Conservation (phyloP, 2,888 invertebrate genomes). For the Toxonevra muliebris region DNA sequence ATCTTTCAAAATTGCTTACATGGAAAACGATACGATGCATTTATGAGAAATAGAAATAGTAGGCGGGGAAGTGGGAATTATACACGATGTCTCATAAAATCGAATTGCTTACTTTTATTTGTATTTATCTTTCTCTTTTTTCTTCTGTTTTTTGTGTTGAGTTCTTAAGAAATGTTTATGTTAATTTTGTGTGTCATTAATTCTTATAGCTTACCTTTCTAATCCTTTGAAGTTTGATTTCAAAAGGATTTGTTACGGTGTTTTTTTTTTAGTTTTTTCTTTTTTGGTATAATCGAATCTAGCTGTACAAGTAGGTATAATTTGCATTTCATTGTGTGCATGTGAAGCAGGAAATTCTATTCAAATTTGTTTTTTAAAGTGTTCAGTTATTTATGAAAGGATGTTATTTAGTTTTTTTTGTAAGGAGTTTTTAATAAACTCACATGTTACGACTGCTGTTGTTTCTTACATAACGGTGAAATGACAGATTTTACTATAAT, state of each 20-base stretch:
- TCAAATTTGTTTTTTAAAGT: conserved; percentile 30
- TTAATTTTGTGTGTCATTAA: not conserved
- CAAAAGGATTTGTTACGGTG: conserved; percentile 8
- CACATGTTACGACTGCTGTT: not conserved
- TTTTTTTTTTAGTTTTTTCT: conserved; percentile 1
- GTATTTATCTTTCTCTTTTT: too few species aligned
- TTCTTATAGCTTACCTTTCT: not conserved
- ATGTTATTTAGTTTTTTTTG: conserved; percentile 7
- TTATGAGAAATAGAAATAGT: conserved; percentile 12
- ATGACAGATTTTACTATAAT: conserved; percentile 7
- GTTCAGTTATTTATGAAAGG: conserved; percentile 32
- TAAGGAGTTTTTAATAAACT: too few species aligned
- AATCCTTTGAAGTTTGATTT: conserved; percentile 10
- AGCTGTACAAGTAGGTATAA: too few species aligned
- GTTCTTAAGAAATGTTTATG: not conserved
- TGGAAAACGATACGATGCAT: conserved; percentile 21
- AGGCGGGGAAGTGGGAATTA: not conserved
- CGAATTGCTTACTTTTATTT: not conserved
- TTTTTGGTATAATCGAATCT: not conserved
- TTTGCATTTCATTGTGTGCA: conserved; percentile 4
- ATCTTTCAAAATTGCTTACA: not conserved
- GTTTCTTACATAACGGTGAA: conserved; percentile 17
- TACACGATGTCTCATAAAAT: not conserved
- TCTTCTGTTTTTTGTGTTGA: not conserved
- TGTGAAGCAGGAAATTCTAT: conserved; percentile 39